These are phyloP conservation scores for Empis stercorea DNA, from an alignment of 2,888 invertebrate genomes.

Conservation along the genomic window DNA sequence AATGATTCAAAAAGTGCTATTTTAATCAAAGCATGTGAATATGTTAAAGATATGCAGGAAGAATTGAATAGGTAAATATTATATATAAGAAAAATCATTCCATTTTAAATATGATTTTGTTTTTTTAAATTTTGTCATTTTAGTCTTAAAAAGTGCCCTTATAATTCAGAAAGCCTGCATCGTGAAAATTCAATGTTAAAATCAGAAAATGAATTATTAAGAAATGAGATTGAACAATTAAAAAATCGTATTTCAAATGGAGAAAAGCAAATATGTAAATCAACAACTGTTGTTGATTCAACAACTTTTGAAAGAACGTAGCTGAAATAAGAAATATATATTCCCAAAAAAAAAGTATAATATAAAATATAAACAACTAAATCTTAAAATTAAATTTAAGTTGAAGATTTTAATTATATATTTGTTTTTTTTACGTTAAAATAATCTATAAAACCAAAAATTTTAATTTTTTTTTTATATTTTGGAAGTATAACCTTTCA, in stretches of 20 bases:
- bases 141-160: constrained; percentile 30
- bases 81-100: background rate
- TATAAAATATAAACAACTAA: no score
- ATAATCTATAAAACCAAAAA: no score
- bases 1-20: constrained; percentile 87
- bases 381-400: no score
- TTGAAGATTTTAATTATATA: no score
- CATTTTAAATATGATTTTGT: no score
- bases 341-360: no score
- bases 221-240: constrained; percentile 22
- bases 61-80: constrained; percentile 52
- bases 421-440: no score
- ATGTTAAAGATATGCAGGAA: constrained; percentile 72
- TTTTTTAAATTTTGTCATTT: background rate
- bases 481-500: no score
- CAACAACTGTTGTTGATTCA: no score
- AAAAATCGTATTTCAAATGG: constrained; percentile 15
- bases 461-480: no score
- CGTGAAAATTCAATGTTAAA: constrained; percentile 5
- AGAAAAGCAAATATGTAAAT: background rate
- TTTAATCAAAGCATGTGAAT: constrained; percentile 88
- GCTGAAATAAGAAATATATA: no score
- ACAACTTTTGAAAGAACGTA: background rate
- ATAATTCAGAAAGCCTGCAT: constrained; percentile 5
- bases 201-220: constrained; percentile 25